These are phyloP conservation scores for Brachionus asplanchnoidis DNA, from an alignment of 1,140 invertebrate species.

Conservation along the genomic window DNA sequence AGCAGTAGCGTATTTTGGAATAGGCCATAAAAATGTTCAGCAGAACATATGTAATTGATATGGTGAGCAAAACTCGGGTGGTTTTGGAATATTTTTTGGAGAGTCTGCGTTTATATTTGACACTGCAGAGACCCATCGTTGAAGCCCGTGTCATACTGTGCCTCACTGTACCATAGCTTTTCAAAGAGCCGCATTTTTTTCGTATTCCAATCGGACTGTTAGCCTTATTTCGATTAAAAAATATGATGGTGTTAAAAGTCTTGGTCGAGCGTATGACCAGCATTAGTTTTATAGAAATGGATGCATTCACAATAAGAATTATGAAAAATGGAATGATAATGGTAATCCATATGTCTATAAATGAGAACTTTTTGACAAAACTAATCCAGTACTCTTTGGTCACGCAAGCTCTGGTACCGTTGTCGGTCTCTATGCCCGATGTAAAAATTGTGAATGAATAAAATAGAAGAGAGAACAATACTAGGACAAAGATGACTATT, in stretches of 20 bases:
- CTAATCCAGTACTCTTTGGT: background rate
- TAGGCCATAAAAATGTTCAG: background rate
- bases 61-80: slow-evolving; percentile 5
- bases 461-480: background rate
- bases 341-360: background rate
- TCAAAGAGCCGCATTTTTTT: background rate
- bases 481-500: background rate
- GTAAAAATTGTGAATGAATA: slow-evolving; percentile 26
- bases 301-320: background rate
- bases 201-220: background rate
- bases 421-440: background rate
- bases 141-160: background rate
- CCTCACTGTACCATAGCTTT: background rate
- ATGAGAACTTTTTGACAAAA: slow-evolving; percentile 17
- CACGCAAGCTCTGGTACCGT: background rate
- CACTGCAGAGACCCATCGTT: background rate
- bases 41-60: background rate
- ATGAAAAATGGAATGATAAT: slow-evolving; percentile 18
- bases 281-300: slow-evolving; percentile 4
- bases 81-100: slow-evolving; percentile 32
- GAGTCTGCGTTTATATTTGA: background rate
- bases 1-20: background rate
- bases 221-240: background rate
- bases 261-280: background rate
- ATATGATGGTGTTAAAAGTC: slow-evolving; percentile 11